Evolutionary conservation across 2,113 vertebrate genomes (phyloP).

Genomic region (Pangasianodon gigas): DNA sequence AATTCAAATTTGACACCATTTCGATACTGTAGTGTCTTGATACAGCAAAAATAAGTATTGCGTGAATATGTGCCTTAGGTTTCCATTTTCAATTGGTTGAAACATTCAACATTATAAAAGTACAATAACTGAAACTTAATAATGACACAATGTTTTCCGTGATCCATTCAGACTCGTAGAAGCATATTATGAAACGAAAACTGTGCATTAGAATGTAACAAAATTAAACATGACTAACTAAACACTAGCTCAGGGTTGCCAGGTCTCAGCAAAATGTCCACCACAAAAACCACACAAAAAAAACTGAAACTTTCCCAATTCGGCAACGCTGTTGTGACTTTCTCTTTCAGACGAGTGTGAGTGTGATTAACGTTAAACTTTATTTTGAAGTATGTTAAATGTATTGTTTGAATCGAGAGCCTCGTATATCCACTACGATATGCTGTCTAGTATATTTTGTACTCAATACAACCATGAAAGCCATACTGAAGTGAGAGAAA

Average conservation of each 20-base stretch:
- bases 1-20: not conserved
- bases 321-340: not conserved
- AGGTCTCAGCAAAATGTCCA: not conserved
- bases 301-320: not conserved
- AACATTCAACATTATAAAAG: not conserved
- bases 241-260: not conserved
- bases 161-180: not conserved
- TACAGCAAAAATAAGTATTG: not conserved
- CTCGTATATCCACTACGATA: not conserved
- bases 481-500: not conserved
- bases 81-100: not conserved
- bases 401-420: not conserved
- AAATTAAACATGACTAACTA: not conserved
- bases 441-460: not conserved
- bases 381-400: not conserved
- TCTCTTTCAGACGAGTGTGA: not conserved
- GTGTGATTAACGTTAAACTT: not conserved
- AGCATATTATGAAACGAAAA: not conserved
- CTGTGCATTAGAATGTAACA: not conserved
- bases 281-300: not conserved
- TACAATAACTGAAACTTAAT: not conserved
- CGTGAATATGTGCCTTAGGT: not conserved
- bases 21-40: not conserved
- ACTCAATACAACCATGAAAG: not conserved
- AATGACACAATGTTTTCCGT: not conserved